Percentiles rank a stretch among this genome's conserved stretches.
phyloP scores from a whole-genome alignment of 2,888 invertebrate genomes.

The Oasisia sp. region DNA sequence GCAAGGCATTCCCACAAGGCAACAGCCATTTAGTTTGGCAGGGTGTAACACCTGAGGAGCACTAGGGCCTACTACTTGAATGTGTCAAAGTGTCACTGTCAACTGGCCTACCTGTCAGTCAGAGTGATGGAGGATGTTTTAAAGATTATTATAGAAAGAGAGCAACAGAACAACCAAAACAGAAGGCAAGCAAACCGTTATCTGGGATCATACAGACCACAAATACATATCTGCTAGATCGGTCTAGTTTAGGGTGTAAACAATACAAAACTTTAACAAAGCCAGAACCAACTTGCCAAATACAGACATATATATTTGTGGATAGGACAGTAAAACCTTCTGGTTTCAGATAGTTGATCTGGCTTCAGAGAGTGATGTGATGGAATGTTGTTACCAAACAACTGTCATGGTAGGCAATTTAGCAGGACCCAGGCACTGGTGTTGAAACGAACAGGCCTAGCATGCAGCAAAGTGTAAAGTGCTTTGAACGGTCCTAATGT shows the following conservation, averaged over 20 bases:
- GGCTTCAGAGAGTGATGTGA: not conserved
- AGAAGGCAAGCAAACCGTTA: not conserved
- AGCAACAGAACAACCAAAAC: not conserved
- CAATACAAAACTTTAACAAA: too few relatives aligned
- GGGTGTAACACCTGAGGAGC: not conserved
- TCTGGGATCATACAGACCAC: not conserved
- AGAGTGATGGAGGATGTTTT: not conserved
- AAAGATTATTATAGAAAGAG: not conserved
- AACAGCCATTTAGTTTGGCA: not conserved
- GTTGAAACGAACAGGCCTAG: not conserved
- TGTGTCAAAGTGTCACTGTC: not conserved
- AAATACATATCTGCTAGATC: not conserved
- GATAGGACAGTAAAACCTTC: not conserved
- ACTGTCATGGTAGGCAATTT: not conserved
- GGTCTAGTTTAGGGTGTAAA: not conserved
- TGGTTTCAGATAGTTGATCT: too few relatives aligned
- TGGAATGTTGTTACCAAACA: too few relatives aligned
- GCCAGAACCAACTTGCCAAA: not conserved
- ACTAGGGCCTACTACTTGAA: not conserved
- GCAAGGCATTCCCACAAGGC: not conserved
- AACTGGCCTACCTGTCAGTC: not conserved
- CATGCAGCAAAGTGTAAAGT: not conserved
- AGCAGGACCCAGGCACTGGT: not conserved
- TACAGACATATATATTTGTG: not conserved
- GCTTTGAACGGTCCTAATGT: not conserved